Evolutionary conservation across 2,888 invertebrate genomes (phyloP), one percentile per base, ranked within the genome.

Genomic region (Charanyca ferruginea): DNA sequence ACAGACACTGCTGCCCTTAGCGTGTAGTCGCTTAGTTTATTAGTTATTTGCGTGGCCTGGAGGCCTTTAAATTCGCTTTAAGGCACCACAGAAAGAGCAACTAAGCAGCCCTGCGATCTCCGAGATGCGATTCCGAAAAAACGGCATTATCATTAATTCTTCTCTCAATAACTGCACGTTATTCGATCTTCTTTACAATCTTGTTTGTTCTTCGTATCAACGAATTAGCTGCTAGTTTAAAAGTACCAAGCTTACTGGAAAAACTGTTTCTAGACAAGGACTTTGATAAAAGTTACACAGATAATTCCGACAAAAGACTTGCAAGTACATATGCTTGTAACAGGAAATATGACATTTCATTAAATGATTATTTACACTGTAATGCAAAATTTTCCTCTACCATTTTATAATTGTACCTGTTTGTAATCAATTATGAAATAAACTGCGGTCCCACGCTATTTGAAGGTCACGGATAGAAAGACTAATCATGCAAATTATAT

Each of bases 401-500:
- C 13, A 23, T 22, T 61, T 25, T 1, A 22, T 35, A 23, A 9
- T 73, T 44, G 22, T 47, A 51, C n/a, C n/a, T n/a, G n/a, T 42
- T 64, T 22, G 9, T 20, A 35, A 49, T 66, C 9, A 65, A 44
- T 49, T 44, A 20, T 65, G 28, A 32, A 54, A 48, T 35, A 38
- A 60, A 58, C 28, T 59, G 32, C 18, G 9, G 23, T 54, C 62
- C 47, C 59, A 61, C 59, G 57, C 48, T 48, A 44, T 45, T 8
- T 11, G 60, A 75, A 75, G 75, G 75, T 63, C 63, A 53, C 9
- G 42, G 18, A 18, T 70, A 58, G 52, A 65, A 61, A 72, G 52
- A 77, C 44, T 28, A 42, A 77, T 49, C 52, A 64, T 51, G 60
- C 66, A 66, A 77, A 77, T 64, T 57, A 55, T 52, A 70, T 20